These are phyloP conservation scores for Orestias chungarensis DNA, from an alignment of 2,797 vertebrate species.

Conservation along the genomic window DNA sequence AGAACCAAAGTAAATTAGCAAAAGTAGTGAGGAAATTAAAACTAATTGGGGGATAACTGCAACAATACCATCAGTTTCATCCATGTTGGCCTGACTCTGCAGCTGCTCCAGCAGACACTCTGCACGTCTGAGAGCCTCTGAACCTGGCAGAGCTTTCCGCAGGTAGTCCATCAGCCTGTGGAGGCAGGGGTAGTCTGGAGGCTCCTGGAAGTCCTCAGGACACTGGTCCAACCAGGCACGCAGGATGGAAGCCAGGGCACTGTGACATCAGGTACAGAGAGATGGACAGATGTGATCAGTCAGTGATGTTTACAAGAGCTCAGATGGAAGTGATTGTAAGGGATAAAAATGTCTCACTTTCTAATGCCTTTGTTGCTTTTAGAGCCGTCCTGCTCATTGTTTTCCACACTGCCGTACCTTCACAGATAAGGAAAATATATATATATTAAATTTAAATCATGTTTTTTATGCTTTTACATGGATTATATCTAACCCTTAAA, in stretches of 20 bases:
- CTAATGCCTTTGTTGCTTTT: conserved; percentile 76
- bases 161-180: conserved; percentile 87
- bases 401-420: conserved; percentile 79
- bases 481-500: neutral
- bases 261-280: conserved; percentile 47
- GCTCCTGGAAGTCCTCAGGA: conserved; percentile 92
- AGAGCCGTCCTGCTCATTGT: conserved; percentile 55
- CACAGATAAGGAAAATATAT: neutral
- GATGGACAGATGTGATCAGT: neutral
- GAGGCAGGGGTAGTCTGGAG: conserved; percentile 85
- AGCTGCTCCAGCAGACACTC: conserved; percentile 88
- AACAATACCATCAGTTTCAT: conserved; percentile 82
- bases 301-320: neutral
- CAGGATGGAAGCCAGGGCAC: conserved; percentile 89
- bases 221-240: conserved; percentile 94
- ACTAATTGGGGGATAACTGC: neutral
- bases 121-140: conserved; percentile 85
- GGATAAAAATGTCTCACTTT: conserved; percentile 72
- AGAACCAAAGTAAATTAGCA: neutral
- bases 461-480: neutral
- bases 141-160: conserved; percentile 83
- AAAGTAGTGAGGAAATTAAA: neutral
- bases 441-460: neutral
- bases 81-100: conserved; percentile 79
- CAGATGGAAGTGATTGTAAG: neutral